These are phyloP conservation scores for Rhipidura dahli DNA, from an alignment of 2,113 vertebrate genomes.

Conservation along the genomic window DNA sequence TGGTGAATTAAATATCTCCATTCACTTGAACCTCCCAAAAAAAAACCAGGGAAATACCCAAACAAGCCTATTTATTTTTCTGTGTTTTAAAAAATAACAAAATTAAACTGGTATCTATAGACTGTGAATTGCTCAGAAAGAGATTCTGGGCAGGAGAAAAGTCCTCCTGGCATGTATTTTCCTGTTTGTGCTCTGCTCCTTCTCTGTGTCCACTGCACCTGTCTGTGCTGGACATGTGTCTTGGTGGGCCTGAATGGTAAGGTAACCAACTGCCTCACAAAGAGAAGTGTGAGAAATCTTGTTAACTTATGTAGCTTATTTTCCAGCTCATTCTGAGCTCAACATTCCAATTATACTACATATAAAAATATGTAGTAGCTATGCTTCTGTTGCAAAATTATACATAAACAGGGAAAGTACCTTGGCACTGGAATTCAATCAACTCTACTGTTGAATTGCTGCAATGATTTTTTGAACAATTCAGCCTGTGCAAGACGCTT, in stretches of 20 bases:
- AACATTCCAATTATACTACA: neutral
- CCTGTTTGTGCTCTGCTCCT: neutral
- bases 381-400: neutral
- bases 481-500: neutral
- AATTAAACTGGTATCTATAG: neutral
- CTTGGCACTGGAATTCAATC: neutral
- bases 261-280: neutral
- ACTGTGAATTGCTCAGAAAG: neutral
- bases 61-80: neutral
- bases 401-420: neutral
- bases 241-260: neutral
- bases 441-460: neutral
- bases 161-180: accelerated
- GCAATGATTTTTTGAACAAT: neutral
- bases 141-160: neutral
- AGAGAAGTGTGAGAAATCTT: neutral
- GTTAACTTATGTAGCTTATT: neutral
- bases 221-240: neutral
- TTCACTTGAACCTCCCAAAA: neutral
- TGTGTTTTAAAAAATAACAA: neutral
- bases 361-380: neutral
- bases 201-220: neutral
- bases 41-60: accelerated
- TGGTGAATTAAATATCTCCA: neutral
- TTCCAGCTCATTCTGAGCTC: neutral